Percentiles rank a stretch among this genome's conserved stretches.
These are phyloP conservation scores for Onthophagus taurus DNA, from an alignment of 1,140 invertebrate species.

Conservation along the genomic window DNA sequence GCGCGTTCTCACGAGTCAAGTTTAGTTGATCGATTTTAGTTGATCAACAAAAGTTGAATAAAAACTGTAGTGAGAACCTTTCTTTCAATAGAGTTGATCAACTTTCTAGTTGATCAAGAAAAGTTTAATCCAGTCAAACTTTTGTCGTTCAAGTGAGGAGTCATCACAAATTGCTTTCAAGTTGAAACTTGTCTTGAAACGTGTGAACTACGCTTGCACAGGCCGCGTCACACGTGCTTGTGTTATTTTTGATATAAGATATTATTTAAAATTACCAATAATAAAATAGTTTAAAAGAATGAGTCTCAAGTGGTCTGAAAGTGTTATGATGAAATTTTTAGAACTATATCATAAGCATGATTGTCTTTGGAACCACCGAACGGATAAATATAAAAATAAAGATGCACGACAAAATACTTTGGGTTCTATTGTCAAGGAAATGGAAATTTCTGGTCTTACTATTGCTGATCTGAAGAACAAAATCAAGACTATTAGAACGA, in stretches of 20 bases:
- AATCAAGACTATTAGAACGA: slow-evolving; percentile 20
- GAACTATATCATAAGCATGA: slow-evolving; percentile 13
- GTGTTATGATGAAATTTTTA: slow-evolving; percentile 14
- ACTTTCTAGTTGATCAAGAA: slow-evolving; percentile 16
- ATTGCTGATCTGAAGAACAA: slow-evolving; percentile 18
- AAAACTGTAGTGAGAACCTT: slow-evolving; percentile 17
- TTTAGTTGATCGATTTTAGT: slow-evolving; percentile 9
- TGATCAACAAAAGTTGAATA: slow-evolving; percentile 10
- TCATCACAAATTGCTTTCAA: too few species aligned
- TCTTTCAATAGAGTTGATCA: slow-evolving; percentile 16
- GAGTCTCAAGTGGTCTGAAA: slow-evolving; percentile 13
- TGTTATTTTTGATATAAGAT: too few species aligned
- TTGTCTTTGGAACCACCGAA: slow-evolving; percentile 13
- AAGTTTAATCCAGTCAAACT: slow-evolving; percentile 15
- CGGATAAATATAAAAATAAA: slow-evolving; percentile 18
- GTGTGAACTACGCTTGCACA: slow-evolving; percentile 10
- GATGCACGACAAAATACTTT: slow-evolving; percentile 14
- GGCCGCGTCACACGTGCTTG: slow-evolving; percentile 5
- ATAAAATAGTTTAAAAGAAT: too few species aligned
- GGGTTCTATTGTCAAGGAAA: slow-evolving; percentile 13
- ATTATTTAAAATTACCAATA: too few species aligned
- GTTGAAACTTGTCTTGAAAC: slow-evolving; percentile 14
- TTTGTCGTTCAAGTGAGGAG: too few species aligned
- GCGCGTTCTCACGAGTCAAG: too few species aligned
- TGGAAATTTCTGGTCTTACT: slow-evolving; percentile 17